A percentile compares a stretch with the other conserved stretches of the same genome.
These are phyloP conservation scores for Varecia variegata DNA, from an alignment of 2,797 vertebrate species.

Conservation along the genomic window DNA sequence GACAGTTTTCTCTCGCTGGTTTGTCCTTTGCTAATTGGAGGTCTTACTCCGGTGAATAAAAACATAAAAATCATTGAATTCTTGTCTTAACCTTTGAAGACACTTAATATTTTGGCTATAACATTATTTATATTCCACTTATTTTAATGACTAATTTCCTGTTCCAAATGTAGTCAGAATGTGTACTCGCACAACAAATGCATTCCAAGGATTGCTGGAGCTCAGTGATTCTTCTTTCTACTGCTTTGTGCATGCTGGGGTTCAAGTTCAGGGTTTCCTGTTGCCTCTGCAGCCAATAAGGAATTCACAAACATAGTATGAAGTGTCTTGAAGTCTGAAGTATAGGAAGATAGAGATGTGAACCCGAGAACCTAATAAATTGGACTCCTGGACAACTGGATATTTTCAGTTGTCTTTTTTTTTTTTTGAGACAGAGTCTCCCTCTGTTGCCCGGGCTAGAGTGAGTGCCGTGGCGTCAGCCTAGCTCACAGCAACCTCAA, in stretches of 20 bases:
- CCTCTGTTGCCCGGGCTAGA: no score
- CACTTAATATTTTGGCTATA: not conserved
- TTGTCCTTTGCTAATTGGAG: not conserved
- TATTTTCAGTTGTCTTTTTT: not conserved
- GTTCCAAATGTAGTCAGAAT: not conserved
- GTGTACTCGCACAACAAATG: not conserved
- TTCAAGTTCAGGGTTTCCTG: not conserved
- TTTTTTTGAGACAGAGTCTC: no score
- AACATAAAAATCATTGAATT: not conserved
- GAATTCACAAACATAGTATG: not conserved
- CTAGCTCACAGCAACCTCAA: no score
- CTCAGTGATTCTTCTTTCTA: not conserved
- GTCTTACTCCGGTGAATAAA: not conserved
- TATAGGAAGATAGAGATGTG: not conserved
- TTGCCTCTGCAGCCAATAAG: not conserved
- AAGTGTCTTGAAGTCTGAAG: not conserved
- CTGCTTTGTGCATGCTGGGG: not conserved
- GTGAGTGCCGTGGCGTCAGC: no score
- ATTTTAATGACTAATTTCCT: constrained; percentile 21
- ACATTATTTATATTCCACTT: constrained; percentile 17
- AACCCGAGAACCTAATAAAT: not conserved
- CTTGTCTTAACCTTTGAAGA: not conserved
- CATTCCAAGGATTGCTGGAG: not conserved
- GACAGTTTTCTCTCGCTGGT: not conserved
- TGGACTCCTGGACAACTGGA: not conserved